phyloP scores from a whole-genome alignment of 2,113 vertebrate genomes.

The Sceloporus undulatus region DNA sequence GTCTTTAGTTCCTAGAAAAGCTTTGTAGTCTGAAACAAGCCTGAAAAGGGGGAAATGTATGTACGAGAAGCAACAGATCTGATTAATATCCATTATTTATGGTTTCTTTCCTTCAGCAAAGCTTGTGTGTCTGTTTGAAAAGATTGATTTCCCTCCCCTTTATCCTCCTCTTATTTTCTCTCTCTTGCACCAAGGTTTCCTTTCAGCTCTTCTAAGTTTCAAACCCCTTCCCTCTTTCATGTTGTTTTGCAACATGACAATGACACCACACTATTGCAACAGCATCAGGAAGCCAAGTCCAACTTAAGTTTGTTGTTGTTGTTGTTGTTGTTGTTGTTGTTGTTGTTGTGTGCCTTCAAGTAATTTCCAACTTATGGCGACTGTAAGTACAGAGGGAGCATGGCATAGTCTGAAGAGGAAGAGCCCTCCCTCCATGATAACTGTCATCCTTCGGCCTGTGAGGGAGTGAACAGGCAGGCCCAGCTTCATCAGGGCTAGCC shows the following conservation, averaged over 20 bases:
- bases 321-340: too few species aligned
- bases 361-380: too few species aligned
- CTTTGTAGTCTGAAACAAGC: not conserved
- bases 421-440: too few species aligned
- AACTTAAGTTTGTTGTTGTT: not conserved
- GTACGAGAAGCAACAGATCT: not conserved
- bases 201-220: not conserved
- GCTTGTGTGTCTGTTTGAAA: not conserved
- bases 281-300: not conserved
- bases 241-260: not conserved
- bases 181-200: not conserved
- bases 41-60: not conserved
- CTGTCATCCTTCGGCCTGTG: too few species aligned
- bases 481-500: too few species aligned
- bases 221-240: not conserved
- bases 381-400: too few species aligned
- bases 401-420: too few species aligned
- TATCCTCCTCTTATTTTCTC: too few species aligned
- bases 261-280: not conserved
- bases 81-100: too few species aligned
- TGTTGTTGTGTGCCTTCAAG: too few species aligned
- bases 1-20: not conserved
- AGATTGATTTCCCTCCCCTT: not conserved
- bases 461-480: too few species aligned
- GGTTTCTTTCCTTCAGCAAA: not conserved